Percentiles rank a stretch among this genome's conserved stretches.
phyloP scores from a whole-genome alignment of 2,797 vertebrate species.

The Enteromius thamalakanensis region DNA sequence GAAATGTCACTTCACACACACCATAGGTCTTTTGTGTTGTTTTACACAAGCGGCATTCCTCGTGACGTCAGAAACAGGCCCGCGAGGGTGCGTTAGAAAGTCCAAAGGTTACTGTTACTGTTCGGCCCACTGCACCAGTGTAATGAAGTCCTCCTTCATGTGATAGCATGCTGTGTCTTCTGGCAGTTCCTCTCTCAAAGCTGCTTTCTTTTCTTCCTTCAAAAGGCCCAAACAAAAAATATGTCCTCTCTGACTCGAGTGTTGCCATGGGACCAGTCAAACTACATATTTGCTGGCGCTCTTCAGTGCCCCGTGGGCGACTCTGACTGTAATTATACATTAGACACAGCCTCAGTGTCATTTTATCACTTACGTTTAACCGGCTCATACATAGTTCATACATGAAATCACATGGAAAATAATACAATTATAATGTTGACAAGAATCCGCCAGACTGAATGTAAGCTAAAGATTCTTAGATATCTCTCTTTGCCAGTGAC shows the following conservation, averaged over 20 bases:
- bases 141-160: conserved; percentile 56
- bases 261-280: conserved; percentile 61
- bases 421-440: conserved; percentile 12
- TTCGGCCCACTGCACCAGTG: conserved; percentile 50
- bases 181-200: conserved; percentile 50
- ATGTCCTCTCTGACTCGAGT: conserved; percentile 57
- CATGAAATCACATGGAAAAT: background rate
- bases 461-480: background rate
- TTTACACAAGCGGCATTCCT: conserved; percentile 19
- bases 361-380: conserved; percentile 39
- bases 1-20: background rate
- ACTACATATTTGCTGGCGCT: conserved; percentile 60
- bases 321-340: conserved; percentile 58
- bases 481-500: background rate
- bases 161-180: conserved; percentile 54
- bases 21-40: background rate
- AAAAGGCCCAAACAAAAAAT: conserved; percentile 56
- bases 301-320: conserved; percentile 44
- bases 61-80: background rate
- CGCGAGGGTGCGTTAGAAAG: conserved; percentile 37
- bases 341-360: conserved; percentile 46
- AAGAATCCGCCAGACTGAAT: background rate
- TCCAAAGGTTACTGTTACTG: conserved; percentile 57
- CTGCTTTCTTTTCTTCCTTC: conserved; percentile 54
- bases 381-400: background rate